phyloP scores from a whole-genome alignment of 1,140 invertebrate species.

The Thrips palmi region DNA sequence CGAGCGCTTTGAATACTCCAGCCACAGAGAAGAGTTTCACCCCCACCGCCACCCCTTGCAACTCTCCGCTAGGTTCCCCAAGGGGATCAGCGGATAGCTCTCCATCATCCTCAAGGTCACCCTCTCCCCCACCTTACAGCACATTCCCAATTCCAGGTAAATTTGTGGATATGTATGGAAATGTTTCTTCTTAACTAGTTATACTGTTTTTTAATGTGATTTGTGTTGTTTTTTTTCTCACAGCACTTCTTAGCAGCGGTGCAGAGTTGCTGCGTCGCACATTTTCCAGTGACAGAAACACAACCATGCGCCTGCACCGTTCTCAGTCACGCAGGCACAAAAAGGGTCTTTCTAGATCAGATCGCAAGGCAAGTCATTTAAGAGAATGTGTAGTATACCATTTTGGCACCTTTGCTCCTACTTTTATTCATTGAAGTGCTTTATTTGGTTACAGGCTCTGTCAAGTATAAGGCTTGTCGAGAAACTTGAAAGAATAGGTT shows the following conservation, averaged over 20 bases:
- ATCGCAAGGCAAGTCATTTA: conserved; percentile 22
- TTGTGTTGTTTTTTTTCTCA: conserved; percentile 10
- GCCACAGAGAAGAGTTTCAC: conserved; percentile 28
- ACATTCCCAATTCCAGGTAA: neutral
- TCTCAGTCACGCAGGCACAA: neutral
- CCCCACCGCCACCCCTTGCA: conserved; percentile 67
- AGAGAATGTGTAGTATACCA: conserved; percentile 9
- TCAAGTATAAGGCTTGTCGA: conserved; percentile 36
- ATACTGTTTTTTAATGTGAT: neutral
- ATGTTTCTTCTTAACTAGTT: neutral
- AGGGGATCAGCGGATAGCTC: conserved; percentile 28
- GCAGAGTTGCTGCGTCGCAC: conserved; percentile 55
- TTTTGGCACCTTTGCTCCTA: conserved; percentile 4
- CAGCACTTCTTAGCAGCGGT: conserved; percentile 40
- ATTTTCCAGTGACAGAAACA: conserved; percentile 28
- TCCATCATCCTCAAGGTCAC: conserved; percentile 26
- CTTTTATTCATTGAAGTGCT: neutral
- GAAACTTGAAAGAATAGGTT: conserved; percentile 44
- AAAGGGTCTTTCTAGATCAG: conserved; percentile 21
- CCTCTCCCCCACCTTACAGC: conserved; percentile 26
- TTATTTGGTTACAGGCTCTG: conserved; percentile 17
- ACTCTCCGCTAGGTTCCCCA: conserved; percentile 62
- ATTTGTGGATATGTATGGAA: conserved; percentile 12
- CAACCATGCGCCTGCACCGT: conserved; percentile 10
- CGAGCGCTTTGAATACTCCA: conserved; percentile 44